Base-by-base conservation (phyloP, 2,113 vertebrate species). In the Eulemur macaco region DNA sequence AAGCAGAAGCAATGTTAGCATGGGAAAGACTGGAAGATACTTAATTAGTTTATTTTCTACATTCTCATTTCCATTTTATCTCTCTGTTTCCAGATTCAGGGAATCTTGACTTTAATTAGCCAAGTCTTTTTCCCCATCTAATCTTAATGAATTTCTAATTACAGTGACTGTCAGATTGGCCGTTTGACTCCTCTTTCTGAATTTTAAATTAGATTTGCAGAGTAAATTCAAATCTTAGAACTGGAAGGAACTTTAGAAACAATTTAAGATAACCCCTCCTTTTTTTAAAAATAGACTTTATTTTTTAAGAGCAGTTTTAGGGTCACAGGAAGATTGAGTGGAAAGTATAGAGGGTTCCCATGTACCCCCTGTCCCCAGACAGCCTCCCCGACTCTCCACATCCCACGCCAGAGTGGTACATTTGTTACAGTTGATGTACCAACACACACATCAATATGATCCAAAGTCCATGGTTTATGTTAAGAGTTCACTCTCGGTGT, bases 51-150 rank as follows among this genome's bases (percentile, higher is more conserved):
- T 92, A 95, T 94, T 95, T 91, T 73, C 21, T 95, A 2, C 37
- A 56, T 96, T 93, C 92, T 97, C 27, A 56, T 97, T 97, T 96
- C 88, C 86, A 91, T 95, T 91, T 95, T 97, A 42, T 94, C 93
- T 96, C 21, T 86, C 86, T 89, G 31, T 97, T 96, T 95, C 84
- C 80, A 96, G 92, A 95, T 92, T 97, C 76, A 81, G 42, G 81
- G 80, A 94, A 52, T 94, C 42, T 91, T 95, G 45, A 76, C 78
- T 95, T 95, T 89, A 93, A 94, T 97, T 96, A 96, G 81, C 39
- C 45, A 93, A 54, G 69, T 93, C 50, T 58, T 92, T 90, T 54
- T 8, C 25, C 13, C 29, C 27, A 68, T 93, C 63, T 78, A 78
- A 94, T 96, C n/a, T 27, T 80, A 96, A 58, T 76, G 31, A 89